These are phyloP conservation scores for Dendrolimus punctatus DNA, from an alignment of 1,140 invertebrate genomes.

Conservation along the genomic window DNA sequence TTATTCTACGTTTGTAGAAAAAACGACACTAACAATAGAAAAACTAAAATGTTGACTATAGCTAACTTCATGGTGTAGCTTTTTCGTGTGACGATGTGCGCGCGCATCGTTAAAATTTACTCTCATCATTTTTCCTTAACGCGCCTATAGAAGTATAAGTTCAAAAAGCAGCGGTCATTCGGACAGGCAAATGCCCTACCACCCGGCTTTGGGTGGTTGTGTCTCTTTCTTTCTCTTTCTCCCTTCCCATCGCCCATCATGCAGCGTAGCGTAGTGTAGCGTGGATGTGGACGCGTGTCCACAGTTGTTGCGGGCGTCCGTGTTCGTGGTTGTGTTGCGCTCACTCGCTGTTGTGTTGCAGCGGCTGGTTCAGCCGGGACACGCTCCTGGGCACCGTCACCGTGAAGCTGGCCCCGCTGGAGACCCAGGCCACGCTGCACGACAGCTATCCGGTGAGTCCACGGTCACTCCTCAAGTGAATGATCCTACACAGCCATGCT, in stretches of 20 bases:
- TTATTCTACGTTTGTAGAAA: too few relatives aligned
- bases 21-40: too few relatives aligned
- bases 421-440: conserved; percentile 90
- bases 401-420: conserved; percentile 88
- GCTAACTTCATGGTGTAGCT: too few relatives aligned
- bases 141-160: too few relatives aligned
- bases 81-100: too few relatives aligned
- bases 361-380: conserved; percentile 92
- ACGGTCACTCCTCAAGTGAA: conserved; percentile 4
- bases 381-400: conserved; percentile 87
- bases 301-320: conserved; percentile 9
- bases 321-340: conserved; percentile 32
- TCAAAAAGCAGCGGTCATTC: too few relatives aligned
- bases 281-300: conserved; percentile 12
- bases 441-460: conserved; percentile 91
- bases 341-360: conserved; percentile 75
- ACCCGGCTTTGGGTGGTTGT: background rate
- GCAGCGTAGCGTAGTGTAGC: conserved; percentile 10
- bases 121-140: too few relatives aligned
- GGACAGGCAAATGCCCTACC: too few relatives aligned
- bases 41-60: too few relatives aligned
- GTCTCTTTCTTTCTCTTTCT: too few relatives aligned
- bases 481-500: too few relatives aligned
- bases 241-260: background rate
- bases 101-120: too few relatives aligned